phyloP scores from a whole-genome alignment of 1,140 invertebrate species.

The Grapholita molesta region DNA sequence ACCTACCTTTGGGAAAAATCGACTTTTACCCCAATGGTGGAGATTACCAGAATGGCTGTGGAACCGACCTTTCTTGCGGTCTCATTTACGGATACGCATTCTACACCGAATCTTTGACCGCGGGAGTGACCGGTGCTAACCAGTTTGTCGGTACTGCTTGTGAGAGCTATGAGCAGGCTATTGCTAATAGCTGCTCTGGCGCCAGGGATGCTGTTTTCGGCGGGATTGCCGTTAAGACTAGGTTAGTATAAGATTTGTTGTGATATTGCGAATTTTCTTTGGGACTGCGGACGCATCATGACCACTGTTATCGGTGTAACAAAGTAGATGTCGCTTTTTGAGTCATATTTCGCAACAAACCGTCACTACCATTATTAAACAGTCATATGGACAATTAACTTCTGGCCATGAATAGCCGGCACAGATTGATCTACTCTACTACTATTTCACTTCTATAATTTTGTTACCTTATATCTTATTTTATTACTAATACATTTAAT shows the following conservation, averaged over 20 bases:
- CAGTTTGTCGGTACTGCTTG: slow-evolving; percentile 58
- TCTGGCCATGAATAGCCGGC: too few species aligned
- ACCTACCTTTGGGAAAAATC: slow-evolving; percentile 79
- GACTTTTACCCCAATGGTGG: slow-evolving; percentile 86
- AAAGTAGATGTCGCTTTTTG: too few species aligned
- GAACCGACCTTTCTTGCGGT: slow-evolving; percentile 39
- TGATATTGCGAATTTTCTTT: too few species aligned
- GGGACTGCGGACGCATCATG: too few species aligned
- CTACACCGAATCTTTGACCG: slow-evolving; percentile 56
- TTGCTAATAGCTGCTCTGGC: slow-evolving; percentile 38
- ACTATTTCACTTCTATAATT: too few species aligned
- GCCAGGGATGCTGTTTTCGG: slow-evolving; percentile 44
- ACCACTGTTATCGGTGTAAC: too few species aligned
- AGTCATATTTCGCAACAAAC: too few species aligned
- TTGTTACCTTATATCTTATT: too few species aligned
- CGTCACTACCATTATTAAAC: too few species aligned
- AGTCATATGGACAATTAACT: too few species aligned
- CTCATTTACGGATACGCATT: slow-evolving; percentile 47
- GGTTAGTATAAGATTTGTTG: slow-evolving; percentile 32
- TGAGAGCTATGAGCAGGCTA: slow-evolving; percentile 41
- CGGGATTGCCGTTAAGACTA: slow-evolving; percentile 36
- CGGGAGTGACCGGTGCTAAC: slow-evolving; percentile 27
- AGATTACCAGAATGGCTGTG: slow-evolving; percentile 43
- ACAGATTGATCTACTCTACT: too few species aligned
- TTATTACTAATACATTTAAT: too few species aligned